Percentiles rank a stretch among this genome's conserved stretches.
Conservation (phyloP, 2,888 invertebrate genomes). For the Microchrysa polita region DNA sequence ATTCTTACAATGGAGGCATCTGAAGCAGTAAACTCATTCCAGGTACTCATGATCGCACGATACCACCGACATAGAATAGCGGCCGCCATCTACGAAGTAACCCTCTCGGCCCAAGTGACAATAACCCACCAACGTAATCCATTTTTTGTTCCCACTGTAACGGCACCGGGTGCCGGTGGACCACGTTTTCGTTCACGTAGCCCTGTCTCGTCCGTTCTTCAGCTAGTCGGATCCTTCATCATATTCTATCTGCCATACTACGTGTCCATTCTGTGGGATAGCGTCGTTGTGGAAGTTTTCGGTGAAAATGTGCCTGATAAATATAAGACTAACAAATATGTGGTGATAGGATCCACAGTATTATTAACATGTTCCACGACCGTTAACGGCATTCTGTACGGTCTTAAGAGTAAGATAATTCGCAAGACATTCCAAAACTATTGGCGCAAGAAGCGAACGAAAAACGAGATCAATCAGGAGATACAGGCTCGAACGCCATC, state of each 20-base stretch:
- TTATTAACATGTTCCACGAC: conserved; percentile 70
- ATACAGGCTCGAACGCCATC: conserved; percentile 84
- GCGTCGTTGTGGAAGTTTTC: conserved; percentile 60
- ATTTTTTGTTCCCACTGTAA: conserved; percentile 75
- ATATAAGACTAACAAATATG: conserved; percentile 48
- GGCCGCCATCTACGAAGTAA: conserved; percentile 86
- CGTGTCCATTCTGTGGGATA: conserved; percentile 75
- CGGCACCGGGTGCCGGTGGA: conserved; percentile 66
- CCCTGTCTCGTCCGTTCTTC: conserved; percentile 75
- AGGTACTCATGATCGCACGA: conserved; percentile 72
- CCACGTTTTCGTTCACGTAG: conserved; percentile 67
- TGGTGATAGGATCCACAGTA: conserved; percentile 47
- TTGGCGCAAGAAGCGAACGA: conserved; percentile 79
- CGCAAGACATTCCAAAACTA: conserved; percentile 80
- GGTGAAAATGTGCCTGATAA: conserved; percentile 51
- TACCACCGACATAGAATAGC: conserved; percentile 86
- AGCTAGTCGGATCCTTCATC: conserved; percentile 76
- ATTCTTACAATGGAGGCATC: background rate
- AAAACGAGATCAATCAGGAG: conserved; percentile 81
- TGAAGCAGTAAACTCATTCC: conserved; percentile 21
- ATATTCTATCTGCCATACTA: conserved; percentile 81
- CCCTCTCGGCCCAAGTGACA: conserved; percentile 83
- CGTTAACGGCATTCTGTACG: conserved; percentile 81
- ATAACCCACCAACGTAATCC: conserved; percentile 85
- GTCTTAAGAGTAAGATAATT: conserved; percentile 77